Evolutionary conservation across 2,888 invertebrate species (phyloP), one percentile per base, ranked within the genome.

Genomic region (Sussaba pulchella): DNA sequence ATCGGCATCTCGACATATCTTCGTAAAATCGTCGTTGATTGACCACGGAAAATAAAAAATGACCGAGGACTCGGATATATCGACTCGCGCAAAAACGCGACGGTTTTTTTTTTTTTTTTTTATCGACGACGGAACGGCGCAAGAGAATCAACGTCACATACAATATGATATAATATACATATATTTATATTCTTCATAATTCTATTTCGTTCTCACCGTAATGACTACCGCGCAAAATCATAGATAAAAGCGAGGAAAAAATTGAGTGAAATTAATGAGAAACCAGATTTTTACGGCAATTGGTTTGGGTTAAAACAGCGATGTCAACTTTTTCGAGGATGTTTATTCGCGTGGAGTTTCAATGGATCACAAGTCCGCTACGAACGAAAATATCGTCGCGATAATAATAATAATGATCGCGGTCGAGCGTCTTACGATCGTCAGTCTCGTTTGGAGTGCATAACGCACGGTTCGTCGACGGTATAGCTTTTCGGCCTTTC

Each of bases 121-220:
- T 17, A 67, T 71, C 47, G 70, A 70, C 50, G 26, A 70, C 57
- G 70, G 19, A 74, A 64, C 64, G 64, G 74, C 31, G 52, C 64
- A 70, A 74, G 50, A 41, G 61, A 50, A 74, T 70, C 78, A 63
- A 78, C 78, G 63, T 67, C 63, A 59, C 39, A 69, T 39, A 69
- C 50, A 36, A 73, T 66, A n/a, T n/a, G n/a, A 36, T 74, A 66
- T 66, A 66, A 74, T 78, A 54, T 67, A 61, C 24, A 77, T 70
- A 59, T 52, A 61, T 47, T 59, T 31, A 47, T 63, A 36, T 63
- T 36, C 63, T 71, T 45, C 9, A 64, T 50, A 71, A 50, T 64
- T 73, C 45, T 67, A 72, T 45, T 72, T 70, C 43, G 36, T 76
- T 76, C 54, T 52, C 17, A 54, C 47, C 47, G 31, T 47, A 26